phyloP scores from a whole-genome alignment of 2,888 invertebrate species.

The Tenthredo mesomela region DNA sequence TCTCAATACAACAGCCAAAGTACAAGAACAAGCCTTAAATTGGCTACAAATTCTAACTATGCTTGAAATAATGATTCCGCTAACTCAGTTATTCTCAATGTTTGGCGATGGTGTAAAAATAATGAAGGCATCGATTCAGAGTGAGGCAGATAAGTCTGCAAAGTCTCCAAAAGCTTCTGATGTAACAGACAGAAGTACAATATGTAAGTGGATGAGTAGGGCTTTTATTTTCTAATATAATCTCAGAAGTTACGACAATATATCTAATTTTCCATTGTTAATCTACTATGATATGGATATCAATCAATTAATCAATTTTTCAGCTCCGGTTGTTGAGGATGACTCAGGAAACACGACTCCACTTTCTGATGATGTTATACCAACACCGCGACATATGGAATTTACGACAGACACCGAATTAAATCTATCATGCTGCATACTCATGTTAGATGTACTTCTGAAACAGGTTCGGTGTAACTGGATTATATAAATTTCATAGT shows the following conservation, averaged over 20 bases:
- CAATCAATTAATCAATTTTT: conserved; percentile 60
- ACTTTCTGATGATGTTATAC: conserved; percentile 85
- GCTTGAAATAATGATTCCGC: conserved; percentile 93
- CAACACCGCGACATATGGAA: conserved; percentile 82
- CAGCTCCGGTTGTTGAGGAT: conserved; percentile 85
- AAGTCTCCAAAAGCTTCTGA: conserved; percentile 63
- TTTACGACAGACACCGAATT: conserved; percentile 86
- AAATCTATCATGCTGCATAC: conserved; percentile 96
- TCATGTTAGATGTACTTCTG: conserved; percentile 96
- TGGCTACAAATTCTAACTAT: conserved; percentile 95
- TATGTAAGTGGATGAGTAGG: conserved; percentile 78
- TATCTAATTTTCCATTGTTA: not conserved
- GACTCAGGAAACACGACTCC: conserved; percentile 85
- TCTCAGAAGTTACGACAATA: not conserved
- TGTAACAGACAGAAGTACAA: conserved; percentile 77
- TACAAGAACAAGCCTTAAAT: conserved; percentile 92
- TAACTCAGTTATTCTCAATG: conserved; percentile 92
- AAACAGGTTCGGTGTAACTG: conserved; percentile 86
- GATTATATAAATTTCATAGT: not conserved
- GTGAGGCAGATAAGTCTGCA: conserved; percentile 61
- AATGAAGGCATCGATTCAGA: conserved; percentile 79
- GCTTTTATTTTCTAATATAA: conserved; percentile 21
- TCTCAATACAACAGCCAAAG: conserved; percentile 87
- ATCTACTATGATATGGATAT: conserved; percentile 21
- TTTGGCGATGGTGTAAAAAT: conserved; percentile 93